Evolutionary conservation across 2,888 invertebrate species (phyloP).

Genomic region (Thera britannica): DNA sequence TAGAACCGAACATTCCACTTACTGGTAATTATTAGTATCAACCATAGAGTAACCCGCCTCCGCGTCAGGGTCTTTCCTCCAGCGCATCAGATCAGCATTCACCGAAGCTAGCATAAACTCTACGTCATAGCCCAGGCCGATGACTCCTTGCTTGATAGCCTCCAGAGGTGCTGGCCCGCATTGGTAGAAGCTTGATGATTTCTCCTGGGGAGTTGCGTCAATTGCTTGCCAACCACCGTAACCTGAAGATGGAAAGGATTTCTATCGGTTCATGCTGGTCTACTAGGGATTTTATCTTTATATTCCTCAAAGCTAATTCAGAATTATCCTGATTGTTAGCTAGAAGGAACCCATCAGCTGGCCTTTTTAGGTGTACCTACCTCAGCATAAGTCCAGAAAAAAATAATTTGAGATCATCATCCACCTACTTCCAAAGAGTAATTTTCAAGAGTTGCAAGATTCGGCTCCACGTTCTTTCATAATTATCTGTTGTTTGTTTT

Average conservation of each 20-base stretch:
- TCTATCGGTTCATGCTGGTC: background rate
- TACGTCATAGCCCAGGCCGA: conserved; percentile 90
- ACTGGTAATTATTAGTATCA: conserved; percentile 90
- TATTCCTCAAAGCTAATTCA: too few relatives aligned
- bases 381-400: too few relatives aligned
- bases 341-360: too few relatives aligned
- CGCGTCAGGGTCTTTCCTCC: conserved; percentile 88
- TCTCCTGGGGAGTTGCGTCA: conserved; percentile 94
- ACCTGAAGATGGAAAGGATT: conserved; percentile 63
- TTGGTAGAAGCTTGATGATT: conserved; percentile 88
- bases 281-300: too few relatives aligned
- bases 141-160: conserved; percentile 90
- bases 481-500: too few relatives aligned
- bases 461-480: too few relatives aligned
- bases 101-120: conserved; percentile 92
- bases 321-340: too few relatives aligned
- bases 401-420: too few relatives aligned
- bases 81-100: conserved; percentile 92
- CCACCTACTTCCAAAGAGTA: too few relatives aligned
- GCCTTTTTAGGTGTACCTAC: too few relatives aligned
- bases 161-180: conserved; percentile 92
- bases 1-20: conserved; percentile 53
- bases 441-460: too few relatives aligned
- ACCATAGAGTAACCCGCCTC: conserved; percentile 88
- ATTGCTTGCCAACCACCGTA: conserved; percentile 96